A percentile compares a stretch with the other conserved stretches of the same genome.
Conservation (phyloP, 1,140 invertebrate genomes). For the Drosophila equinoxialis region DNA sequence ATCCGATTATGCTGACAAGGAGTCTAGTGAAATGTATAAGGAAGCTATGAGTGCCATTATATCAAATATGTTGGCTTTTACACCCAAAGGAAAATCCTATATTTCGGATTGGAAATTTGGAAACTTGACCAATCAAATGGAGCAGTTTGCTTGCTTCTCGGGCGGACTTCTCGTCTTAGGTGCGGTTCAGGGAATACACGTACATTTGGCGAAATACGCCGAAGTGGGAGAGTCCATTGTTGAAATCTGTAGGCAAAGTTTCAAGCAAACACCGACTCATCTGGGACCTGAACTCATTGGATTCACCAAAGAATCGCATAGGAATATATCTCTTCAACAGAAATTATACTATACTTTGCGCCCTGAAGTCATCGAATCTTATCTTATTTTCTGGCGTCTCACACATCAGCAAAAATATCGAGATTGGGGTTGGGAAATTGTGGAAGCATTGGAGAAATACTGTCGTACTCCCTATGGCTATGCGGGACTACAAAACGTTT, state of each 20-base stretch:
- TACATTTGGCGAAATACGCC: slow-evolving; percentile 89
- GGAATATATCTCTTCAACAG: slow-evolving; percentile 87
- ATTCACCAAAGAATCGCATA: slow-evolving; percentile 86
- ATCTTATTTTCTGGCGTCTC: slow-evolving; percentile 97
- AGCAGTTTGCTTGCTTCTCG: slow-evolving; percentile 97
- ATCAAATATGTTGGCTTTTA: slow-evolving; percentile 91
- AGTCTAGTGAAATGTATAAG: slow-evolving; percentile 95
- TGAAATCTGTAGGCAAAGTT: slow-evolving; percentile 98
- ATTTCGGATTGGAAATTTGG: slow-evolving; percentile 96
- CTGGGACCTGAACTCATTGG: slow-evolving; percentile 95
- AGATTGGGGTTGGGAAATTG: slow-evolving; percentile 98
- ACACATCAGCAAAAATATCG: slow-evolving; percentile 97
- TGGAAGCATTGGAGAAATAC: slow-evolving; percentile 95
- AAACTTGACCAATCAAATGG: slow-evolving; percentile 97
- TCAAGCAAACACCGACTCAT: slow-evolving; percentile 92
- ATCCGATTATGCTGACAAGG: slow-evolving; percentile 89
- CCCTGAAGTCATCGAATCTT: slow-evolving; percentile 98
- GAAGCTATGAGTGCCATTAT: slow-evolving; percentile 91
- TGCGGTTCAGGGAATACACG: slow-evolving; percentile 87
- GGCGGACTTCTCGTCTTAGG: slow-evolving; percentile 97
- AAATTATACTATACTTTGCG: slow-evolving; percentile 97
- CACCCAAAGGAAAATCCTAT: slow-evolving; percentile 91
- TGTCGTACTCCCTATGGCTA: slow-evolving; percentile 95
- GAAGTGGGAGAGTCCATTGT: slow-evolving; percentile 94
- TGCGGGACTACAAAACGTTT: slow-evolving; percentile 96